Evolutionary conservation across 1,140 invertebrate genomes (phyloP).

Genomic region (Phocides pigmalion): DNA sequence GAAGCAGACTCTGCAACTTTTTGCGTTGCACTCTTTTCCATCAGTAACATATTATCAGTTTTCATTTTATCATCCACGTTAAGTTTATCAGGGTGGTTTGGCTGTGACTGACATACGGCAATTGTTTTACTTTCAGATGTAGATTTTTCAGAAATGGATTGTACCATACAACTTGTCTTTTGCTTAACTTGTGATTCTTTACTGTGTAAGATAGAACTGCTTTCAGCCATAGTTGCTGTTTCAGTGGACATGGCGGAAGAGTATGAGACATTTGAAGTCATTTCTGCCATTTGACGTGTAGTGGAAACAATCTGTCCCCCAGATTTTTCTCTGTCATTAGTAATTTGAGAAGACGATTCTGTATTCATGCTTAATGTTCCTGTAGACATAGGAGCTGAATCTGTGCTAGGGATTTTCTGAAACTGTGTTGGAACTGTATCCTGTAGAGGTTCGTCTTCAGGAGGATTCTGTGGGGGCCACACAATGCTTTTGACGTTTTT

Average conservation of each 20-base stretch:
- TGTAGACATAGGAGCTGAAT: conserved; percentile 27
- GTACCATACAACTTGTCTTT: conserved; percentile 59
- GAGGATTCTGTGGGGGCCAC: conserved; percentile 85
- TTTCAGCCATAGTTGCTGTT: conserved; percentile 53
- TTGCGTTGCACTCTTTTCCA: conserved; percentile 38
- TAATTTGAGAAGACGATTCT: conserved; percentile 37
- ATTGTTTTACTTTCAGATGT: conserved; percentile 58
- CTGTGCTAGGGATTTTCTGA: conserved; percentile 35
- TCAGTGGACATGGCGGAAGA: conserved; percentile 58
- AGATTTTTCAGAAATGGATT: conserved; percentile 66
- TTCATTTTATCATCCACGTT: conserved; percentile 19
- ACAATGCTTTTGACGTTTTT: conserved; percentile 85
- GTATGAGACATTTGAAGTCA: conserved; percentile 59
- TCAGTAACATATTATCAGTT: conserved; percentile 15
- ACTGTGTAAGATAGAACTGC: conserved; percentile 56
- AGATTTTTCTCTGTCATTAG: conserved; percentile 44
- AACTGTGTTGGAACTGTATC: conserved; percentile 35
- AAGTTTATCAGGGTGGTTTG: conserved; percentile 46
- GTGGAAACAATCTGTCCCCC: conserved; percentile 49
- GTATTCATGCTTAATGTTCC: conserved; percentile 33
- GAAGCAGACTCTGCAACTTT: conserved; percentile 23
- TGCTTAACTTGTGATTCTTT: conserved; percentile 60
- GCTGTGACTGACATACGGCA: conserved; percentile 65
- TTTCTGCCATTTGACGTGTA: conserved; percentile 54
- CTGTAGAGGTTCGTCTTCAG: conserved; percentile 65